Conservation (phyloP, 2,888 invertebrate genomes). For the Lordiphosa fenestrarum region DNA sequence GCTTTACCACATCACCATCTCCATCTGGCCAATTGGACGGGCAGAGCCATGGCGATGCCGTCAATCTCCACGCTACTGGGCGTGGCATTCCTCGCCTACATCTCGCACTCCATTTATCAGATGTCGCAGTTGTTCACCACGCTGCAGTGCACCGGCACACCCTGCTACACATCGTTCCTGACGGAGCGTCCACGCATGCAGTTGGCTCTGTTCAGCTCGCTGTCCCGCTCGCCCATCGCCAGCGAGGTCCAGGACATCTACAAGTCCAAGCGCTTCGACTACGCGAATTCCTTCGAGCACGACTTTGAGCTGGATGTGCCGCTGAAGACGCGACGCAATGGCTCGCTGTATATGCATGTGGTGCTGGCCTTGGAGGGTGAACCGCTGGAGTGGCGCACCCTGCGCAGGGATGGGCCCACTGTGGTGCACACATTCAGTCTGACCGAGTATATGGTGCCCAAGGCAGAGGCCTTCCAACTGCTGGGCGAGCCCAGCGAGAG, state of each 20-base stretch:
- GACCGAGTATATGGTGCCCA: conserved; percentile 88
- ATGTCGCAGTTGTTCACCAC: conserved; percentile 86
- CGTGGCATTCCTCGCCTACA: conserved; percentile 85
- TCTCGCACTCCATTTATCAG: conserved; percentile 88
- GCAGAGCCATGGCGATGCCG: conserved; percentile 74
- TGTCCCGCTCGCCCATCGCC: conserved; percentile 82
- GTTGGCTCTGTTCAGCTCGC: conserved; percentile 86
- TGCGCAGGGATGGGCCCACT: conserved; percentile 83
- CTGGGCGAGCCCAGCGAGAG: conserved; percentile 81
- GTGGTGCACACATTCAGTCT: conserved; percentile 85
- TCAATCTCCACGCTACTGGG: conserved; percentile 85
- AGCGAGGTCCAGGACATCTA: conserved; percentile 84
- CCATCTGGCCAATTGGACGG: too few relatives aligned
- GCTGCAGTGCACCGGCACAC: conserved; percentile 81
- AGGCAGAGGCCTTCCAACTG: conserved; percentile 87
- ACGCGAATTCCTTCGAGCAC: conserved; percentile 82
- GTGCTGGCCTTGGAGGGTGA: conserved; percentile 84
- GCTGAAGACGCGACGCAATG: conserved; percentile 89
- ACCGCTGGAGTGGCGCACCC: conserved; percentile 82
- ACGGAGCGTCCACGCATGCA: conserved; percentile 85
- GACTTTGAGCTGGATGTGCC: conserved; percentile 84
- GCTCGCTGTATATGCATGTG: conserved; percentile 90
- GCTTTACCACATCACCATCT: too few relatives aligned
- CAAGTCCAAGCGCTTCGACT: conserved; percentile 85
- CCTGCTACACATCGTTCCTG: conserved; percentile 87